Evolutionary conservation across 2,888 invertebrate genomes (phyloP).

Genomic region (Cylloceria caligata): DNA sequence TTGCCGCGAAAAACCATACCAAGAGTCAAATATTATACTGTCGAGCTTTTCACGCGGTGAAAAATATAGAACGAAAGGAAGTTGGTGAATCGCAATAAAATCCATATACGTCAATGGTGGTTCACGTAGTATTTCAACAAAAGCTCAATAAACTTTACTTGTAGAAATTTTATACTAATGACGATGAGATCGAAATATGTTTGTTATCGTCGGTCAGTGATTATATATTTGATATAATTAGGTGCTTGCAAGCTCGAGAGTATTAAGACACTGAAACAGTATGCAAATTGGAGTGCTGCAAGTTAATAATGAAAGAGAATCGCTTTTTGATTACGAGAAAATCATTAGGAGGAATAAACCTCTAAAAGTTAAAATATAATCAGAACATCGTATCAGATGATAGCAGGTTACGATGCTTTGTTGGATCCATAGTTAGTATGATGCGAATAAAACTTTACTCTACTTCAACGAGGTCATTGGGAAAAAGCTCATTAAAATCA

Average conservation of each 20-base stretch:
- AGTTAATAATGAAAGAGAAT: background rate
- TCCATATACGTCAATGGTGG: background rate
- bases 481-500: no score
- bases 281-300: background rate
- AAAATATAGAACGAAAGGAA: background rate
- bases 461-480: no score
- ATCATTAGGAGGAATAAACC: no score
- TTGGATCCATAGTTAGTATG: no score
- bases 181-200: background rate
- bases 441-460: no score
- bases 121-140: no score
- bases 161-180: background rate
- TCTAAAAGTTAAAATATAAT: no score
- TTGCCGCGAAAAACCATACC: conserved; percentile 7
- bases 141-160: background rate
- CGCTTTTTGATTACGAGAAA: no score
- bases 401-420: no score
- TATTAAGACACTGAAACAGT: background rate
- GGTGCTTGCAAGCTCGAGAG: background rate
- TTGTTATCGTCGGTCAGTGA: background rate
- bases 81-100: background rate
- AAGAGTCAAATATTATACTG: background rate
- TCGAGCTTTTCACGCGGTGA: background rate
- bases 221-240: background rate
- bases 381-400: no score